Base-by-base conservation (phyloP, 2,113 vertebrate genomes). In the Passerina amoena region DNA sequence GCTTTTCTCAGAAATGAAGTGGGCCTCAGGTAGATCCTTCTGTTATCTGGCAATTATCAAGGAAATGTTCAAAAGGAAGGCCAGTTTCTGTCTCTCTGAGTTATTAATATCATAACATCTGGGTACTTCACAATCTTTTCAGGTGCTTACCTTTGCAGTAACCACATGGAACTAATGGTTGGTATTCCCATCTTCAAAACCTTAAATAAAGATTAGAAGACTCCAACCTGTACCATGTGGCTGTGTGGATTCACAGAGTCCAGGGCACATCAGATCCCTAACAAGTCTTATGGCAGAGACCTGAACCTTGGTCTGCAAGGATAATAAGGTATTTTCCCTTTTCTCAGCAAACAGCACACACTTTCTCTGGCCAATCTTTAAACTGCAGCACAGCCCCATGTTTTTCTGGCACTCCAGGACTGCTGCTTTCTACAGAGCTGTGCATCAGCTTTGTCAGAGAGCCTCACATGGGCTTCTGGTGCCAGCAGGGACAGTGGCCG, bases 1-100 rank as follows among this genome's bases (percentile, higher is more conserved):
- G 30, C 40, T 91, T 95, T 98, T 94, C 69, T 89, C 9, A 93
- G 85, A 87, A 93, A 70, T 84, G 14, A 15, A 89, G 77, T 22
- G 21, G 77, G 27, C 45, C 77, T 94, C 56, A 5, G 69, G 50
- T 73, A 91, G 86, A 20, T 77, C 20, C 73, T 80, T 79, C 59
- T 6, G 11, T 80, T 75, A 40, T n/a, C 31, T 66, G 22, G 45
- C 79, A 61, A 88, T 94, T 77, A 9, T 47, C 48, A 81, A 88
- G 16, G n/a, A 66, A 56, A 30, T 33, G 14, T 68, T 54, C 50
- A 57, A 77, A 78, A 70, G 44, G 17, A 61, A 64, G 44, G 47
- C 37, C 50, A 65, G n/a, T 11, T 76, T 92, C 50, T 91, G 53
- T 61, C 70, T 38, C 19, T 86, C 38, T 51, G 35, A 59, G 31